Conservation (phyloP, 2,797 vertebrate genomes). For the Leucoraja ocellata region DNA sequence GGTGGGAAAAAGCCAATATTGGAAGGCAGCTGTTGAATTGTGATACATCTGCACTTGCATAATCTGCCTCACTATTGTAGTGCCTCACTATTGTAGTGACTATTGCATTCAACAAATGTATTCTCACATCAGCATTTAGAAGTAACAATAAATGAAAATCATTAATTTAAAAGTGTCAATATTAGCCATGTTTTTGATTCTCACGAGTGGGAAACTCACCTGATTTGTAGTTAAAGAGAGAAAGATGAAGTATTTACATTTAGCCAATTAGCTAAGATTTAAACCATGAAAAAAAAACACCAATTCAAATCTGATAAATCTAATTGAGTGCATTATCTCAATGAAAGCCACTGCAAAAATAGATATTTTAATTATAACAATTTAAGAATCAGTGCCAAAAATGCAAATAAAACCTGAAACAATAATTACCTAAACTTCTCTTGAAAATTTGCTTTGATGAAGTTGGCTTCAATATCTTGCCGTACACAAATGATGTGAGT, state of each 20-base stretch:
- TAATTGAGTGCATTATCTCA: background rate
- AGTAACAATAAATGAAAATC: background rate
- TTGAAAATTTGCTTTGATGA: conserved; percentile 98
- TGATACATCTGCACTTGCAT: background rate
- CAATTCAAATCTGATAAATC: background rate
- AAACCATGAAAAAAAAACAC: too few relatives aligned
- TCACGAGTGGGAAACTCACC: too few relatives aligned
- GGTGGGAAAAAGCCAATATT: background rate
- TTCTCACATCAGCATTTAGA: background rate
- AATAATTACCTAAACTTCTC: conserved; percentile 84
- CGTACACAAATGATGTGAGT: conserved; percentile 94
- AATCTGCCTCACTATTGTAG: background rate
- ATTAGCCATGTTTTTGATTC: background rate
- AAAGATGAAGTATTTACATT: too few relatives aligned
- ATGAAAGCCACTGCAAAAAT: background rate
- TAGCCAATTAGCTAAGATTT: too few relatives aligned
- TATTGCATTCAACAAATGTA: background rate
- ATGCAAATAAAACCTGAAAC: background rate
- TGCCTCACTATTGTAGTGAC: background rate
- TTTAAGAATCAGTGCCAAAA: background rate
- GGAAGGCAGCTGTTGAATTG: background rate
- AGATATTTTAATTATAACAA: background rate
- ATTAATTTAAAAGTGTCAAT: too few relatives aligned
- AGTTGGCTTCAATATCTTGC: conserved; percentile 98
- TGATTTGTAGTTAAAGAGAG: too few relatives aligned